Conservation (phyloP, 2,888 invertebrate species). For the Bruchidius siliquastri region DNA sequence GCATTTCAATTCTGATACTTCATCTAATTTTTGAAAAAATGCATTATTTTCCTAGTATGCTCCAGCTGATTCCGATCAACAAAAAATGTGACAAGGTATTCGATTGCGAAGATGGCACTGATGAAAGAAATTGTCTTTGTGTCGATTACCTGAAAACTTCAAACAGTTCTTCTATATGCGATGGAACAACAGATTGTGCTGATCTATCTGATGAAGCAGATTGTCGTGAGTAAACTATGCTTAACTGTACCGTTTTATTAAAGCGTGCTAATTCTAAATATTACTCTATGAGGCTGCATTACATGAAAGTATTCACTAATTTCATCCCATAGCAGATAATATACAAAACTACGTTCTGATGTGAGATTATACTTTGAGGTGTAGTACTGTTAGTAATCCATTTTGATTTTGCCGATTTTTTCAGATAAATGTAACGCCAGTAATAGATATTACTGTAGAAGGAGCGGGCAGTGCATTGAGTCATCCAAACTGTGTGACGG, state of each 20-base stretch:
- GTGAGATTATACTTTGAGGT: too few relatives aligned
- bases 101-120: slow-evolving; percentile 80
- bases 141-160: slow-evolving; percentile 58
- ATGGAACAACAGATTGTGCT: slow-evolving; percentile 68
- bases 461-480: slow-evolving; percentile 62
- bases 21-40: too few relatives aligned
- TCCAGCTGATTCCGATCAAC: slow-evolving; percentile 57
- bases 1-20: too few relatives aligned
- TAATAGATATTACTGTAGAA: slow-evolving; percentile 55
- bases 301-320: too few relatives aligned
- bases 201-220: slow-evolving; percentile 71
- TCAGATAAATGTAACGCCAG: slow-evolving; percentile 53
- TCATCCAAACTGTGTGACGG: slow-evolving; percentile 61
- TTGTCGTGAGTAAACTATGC: slow-evolving; percentile 61
- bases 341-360: too few relatives aligned
- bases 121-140: slow-evolving; percentile 70
- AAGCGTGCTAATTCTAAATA: too few relatives aligned
- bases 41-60: too few relatives aligned
- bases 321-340: too few relatives aligned
- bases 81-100: slow-evolving; percentile 63
- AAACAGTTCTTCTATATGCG: slow-evolving; percentile 61
- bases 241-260: too few relatives aligned
- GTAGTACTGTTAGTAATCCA: too few relatives aligned
- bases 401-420: slow-evolving; percentile 20
- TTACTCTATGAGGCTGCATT: too few relatives aligned